Percentiles rank a stretch among this genome's conserved stretches.
Evolutionary conservation across 2,888 invertebrate genomes (phyloP).

Genomic region (Drosophila macrospina): DNA sequence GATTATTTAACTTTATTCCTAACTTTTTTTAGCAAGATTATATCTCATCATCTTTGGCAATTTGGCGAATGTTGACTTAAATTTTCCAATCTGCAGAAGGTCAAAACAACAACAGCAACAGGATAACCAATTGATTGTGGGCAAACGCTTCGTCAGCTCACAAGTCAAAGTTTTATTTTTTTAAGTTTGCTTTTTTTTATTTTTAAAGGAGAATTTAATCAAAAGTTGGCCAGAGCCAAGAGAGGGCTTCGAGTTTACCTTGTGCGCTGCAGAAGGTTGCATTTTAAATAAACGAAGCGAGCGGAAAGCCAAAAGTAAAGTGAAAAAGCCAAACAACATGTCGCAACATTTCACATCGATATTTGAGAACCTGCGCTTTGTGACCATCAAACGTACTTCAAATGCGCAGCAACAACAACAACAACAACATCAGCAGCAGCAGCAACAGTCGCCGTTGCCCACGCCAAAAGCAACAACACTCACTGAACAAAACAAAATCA

Average conservation of each 20-base stretch:
- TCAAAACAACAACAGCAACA: slow-evolving; percentile 15
- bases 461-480: slow-evolving; percentile 37
- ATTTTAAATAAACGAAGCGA: slow-evolving; percentile 67
- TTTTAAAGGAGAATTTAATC: slow-evolving; percentile 69
- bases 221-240: slow-evolving; percentile 53
- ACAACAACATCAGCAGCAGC: slow-evolving; percentile 46
- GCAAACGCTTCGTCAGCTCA: slow-evolving; percentile 13
- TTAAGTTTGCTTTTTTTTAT: slow-evolving; percentile 21
- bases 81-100: slow-evolving; percentile 39
- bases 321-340: slow-evolving; percentile 73
- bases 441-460: slow-evolving; percentile 55
- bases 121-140: slow-evolving; percentile 44
- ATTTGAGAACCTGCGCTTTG: slow-evolving; percentile 84
- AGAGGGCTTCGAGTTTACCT: slow-evolving; percentile 64
- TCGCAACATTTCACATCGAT: slow-evolving; percentile 85
- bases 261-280: slow-evolving; percentile 56
- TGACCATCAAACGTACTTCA: slow-evolving; percentile 77
- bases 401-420: slow-evolving; percentile 65
- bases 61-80: slow-evolving; percentile 31
- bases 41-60: slow-evolving; percentile 7
- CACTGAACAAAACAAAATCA: slow-evolving; percentile 64
- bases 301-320: slow-evolving; percentile 33
- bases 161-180: slow-evolving; percentile 35
- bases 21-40: not conserved
- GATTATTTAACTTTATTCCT: not conserved